Conservation (phyloP, 2,797 vertebrate species). For the Coracias cyanogaster region DNA sequence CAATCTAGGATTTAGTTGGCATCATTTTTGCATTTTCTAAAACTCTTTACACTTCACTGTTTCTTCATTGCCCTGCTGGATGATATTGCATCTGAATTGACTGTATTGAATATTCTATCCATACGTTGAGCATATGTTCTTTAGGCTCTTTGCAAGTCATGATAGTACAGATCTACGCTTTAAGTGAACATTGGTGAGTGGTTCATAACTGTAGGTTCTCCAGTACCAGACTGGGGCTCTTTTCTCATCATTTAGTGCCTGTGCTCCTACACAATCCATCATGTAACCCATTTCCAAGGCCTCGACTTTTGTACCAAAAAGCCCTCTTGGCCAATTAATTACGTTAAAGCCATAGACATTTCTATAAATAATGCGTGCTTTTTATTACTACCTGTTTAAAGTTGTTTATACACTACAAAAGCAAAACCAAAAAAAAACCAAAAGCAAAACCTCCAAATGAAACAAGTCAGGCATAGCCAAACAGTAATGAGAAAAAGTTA, state of each 20-base stretch:
- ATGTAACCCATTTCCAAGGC: not conserved
- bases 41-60: not conserved
- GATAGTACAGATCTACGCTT: not conserved
- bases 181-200: not conserved
- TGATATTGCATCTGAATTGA: not conserved
- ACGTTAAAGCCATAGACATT: too few species aligned
- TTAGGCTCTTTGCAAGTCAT: not conserved
- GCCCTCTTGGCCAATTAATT: not conserved
- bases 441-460: too few species aligned
- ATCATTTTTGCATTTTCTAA: not conserved
- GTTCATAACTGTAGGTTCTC: not conserved
- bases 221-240: not conserved
- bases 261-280: not conserved
- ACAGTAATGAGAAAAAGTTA: too few species aligned
- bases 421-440: too few species aligned
- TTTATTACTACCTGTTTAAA: too few species aligned
- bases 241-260: not conserved
- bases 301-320: not conserved
- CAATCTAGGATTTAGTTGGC: not conserved
- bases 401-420: too few species aligned
- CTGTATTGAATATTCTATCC: not conserved
- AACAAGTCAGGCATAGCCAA: too few species aligned
- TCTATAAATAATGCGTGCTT: too few species aligned
- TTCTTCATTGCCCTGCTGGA: not conserved
- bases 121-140: not conserved